These are phyloP conservation scores for Acrocephalus kingi DNA, from an alignment of 2,113 vertebrate genomes.

Conservation along the genomic window DNA sequence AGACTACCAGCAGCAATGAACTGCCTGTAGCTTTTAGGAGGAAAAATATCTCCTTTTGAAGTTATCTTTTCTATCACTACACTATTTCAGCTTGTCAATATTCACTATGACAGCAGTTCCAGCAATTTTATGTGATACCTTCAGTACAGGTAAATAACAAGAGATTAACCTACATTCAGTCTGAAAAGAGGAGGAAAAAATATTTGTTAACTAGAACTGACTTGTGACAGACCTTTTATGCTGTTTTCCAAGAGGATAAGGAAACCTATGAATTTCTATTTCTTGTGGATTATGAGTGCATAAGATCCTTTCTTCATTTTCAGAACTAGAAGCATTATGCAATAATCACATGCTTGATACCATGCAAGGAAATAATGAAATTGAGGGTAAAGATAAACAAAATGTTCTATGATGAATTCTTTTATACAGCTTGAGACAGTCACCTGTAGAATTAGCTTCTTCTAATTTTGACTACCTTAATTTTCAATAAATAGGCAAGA, in stretches of 20 bases:
- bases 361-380: neutral
- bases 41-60: neutral
- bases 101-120: slow-evolving; percentile 35
- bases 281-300: neutral
- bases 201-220: slow-evolving; percentile 62
- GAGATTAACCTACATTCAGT: slow-evolving; percentile 55
- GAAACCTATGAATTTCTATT: slow-evolving; percentile 22
- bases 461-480: neutral
- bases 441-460: neutral
- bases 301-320: neutral
- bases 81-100: slow-evolving; percentile 54
- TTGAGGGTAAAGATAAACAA: neutral
- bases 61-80: neutral
- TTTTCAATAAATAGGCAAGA: neutral
- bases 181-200: slow-evolving; percentile 47
- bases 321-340: neutral
- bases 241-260: slow-evolving; percentile 52
- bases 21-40: neutral
- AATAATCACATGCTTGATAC: neutral
- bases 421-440: neutral
- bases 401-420: neutral
- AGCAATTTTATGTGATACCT: slow-evolving; percentile 38
- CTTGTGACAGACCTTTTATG: slow-evolving; percentile 45
- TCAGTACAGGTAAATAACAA: slow-evolving; percentile 50
- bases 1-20: neutral